Conservation (phyloP, 2,888 invertebrate species). For the Tenthredo livida region DNA sequence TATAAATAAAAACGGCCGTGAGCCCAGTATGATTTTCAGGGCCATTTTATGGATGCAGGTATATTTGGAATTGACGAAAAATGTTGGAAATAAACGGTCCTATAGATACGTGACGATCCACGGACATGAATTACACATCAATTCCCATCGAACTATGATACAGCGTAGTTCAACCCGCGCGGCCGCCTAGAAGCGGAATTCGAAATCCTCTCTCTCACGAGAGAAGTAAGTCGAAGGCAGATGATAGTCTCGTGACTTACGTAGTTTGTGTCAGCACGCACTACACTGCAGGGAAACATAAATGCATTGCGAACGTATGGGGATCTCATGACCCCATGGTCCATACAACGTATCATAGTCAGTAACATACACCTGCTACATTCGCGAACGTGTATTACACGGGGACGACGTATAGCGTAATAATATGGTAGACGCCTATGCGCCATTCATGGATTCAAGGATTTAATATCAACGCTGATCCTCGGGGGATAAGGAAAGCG, state of each 20-base stretch:
- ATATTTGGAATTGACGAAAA: conserved; percentile 17
- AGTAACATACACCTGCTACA: not conserved
- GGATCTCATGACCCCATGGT: not conserved
- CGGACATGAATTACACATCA: not conserved
- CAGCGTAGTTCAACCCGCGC: too few relatives aligned
- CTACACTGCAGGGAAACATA: not conserved
- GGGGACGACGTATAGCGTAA: not conserved
- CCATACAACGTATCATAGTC: not conserved
- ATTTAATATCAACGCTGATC: conserved; percentile 15
- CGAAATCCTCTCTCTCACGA: not conserved
- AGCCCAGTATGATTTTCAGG: conserved; percentile 10
- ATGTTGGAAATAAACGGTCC: not conserved
- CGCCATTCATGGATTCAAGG: not conserved
- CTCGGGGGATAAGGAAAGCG: not conserved
- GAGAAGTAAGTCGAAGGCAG: not conserved
- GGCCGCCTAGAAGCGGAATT: not conserved
- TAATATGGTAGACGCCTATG: not conserved
- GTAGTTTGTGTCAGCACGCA: not conserved
- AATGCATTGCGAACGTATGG: not conserved
- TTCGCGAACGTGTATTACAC: not conserved
- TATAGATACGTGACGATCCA: not conserved
- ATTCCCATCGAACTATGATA: not conserved
- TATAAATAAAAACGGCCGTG: conserved; percentile 27
- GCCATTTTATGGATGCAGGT: not conserved
- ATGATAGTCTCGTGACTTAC: not conserved